phyloP scores from a whole-genome alignment of 2,797 vertebrate genomes.

The Anguilla marmorata region DNA sequence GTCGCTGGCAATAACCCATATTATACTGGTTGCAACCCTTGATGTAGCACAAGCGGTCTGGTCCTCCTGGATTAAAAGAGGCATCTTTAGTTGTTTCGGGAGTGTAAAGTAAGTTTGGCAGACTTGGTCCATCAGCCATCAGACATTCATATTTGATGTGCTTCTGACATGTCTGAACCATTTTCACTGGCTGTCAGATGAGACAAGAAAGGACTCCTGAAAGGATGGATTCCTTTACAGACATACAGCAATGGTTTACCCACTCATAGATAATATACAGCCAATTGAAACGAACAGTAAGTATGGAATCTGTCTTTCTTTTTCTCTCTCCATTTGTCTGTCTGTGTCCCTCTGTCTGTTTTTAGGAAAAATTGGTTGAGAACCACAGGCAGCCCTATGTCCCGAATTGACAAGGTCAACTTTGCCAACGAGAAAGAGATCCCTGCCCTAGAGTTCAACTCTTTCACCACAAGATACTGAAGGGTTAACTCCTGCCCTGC shows the following conservation, averaged over 20 bases:
- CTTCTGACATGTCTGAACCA: background rate
- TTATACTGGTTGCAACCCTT: slow-evolving; percentile 23
- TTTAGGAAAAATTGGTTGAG: slow-evolving; percentile 58
- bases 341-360: background rate
- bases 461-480: slow-evolving; percentile 57
- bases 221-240: background rate
- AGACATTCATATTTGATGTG: background rate
- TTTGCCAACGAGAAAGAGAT: slow-evolving; percentile 54
- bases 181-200: background rate
- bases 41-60: slow-evolving; percentile 2
- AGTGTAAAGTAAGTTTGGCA: background rate
- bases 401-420: slow-evolving; percentile 51
- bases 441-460: slow-evolving; percentile 47
- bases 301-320: background rate
- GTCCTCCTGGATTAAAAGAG: background rate
- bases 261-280: background rate
- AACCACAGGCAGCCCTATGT: slow-evolving; percentile 57
- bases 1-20: slow-evolving; percentile 58
- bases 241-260: background rate
- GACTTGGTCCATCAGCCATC: background rate
- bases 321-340: background rate
- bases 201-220: background rate
- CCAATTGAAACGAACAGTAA: background rate
- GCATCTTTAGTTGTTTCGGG: background rate
- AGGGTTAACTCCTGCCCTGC: background rate